A percentile compares a stretch with the other conserved stretches of the same genome.
Evolutionary conservation across 1,140 invertebrate genomes (phyloP).

Genomic region (Drosophila simulans): DNA sequence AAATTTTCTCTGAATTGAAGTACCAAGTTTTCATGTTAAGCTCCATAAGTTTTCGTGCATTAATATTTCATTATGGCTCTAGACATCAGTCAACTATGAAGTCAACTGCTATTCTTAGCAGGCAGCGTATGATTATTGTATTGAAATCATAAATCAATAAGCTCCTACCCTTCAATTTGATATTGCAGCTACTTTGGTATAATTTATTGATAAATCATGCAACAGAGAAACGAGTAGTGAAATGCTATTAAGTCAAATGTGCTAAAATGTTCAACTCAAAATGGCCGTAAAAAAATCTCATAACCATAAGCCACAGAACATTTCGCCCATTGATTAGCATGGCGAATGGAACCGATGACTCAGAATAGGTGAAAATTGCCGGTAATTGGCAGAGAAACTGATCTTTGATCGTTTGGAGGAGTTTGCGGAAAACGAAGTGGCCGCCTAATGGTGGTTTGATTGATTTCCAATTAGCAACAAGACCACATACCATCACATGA

Average conservation of each 20-base stretch:
- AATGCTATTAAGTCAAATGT: constrained; percentile 24
- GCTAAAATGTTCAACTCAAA: constrained; percentile 45
- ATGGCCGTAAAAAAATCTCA: constrained; percentile 16
- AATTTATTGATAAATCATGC: constrained; percentile 23
- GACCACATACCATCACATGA: constrained; percentile 64
- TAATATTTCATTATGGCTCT: constrained; percentile 25
- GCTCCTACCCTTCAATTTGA: background rate
- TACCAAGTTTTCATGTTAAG: background rate
- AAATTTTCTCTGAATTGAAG: no score
- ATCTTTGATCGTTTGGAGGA: constrained; percentile 13
- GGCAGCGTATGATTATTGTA: constrained; percentile 24
- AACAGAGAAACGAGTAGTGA: background rate
- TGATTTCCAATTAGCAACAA: constrained; percentile 73
- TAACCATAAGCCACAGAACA: constrained; percentile 22
- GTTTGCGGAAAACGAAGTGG: background rate
- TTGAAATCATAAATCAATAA: constrained; percentile 40
- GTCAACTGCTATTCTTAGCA: constrained; percentile 28
- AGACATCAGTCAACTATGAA: constrained; percentile 26
- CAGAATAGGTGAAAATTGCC: constrained; percentile 54
- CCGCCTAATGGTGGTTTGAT: constrained; percentile 65
- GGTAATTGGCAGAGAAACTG: constrained; percentile 34
- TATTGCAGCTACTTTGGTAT: constrained; percentile 19
- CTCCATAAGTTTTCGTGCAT: constrained; percentile 20
- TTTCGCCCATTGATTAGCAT: constrained; percentile 40
- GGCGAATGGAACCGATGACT: constrained; percentile 40